These are phyloP conservation scores for Laupala kohalensis DNA, from an alignment of 1,140 invertebrate genomes.

Conservation along the genomic window DNA sequence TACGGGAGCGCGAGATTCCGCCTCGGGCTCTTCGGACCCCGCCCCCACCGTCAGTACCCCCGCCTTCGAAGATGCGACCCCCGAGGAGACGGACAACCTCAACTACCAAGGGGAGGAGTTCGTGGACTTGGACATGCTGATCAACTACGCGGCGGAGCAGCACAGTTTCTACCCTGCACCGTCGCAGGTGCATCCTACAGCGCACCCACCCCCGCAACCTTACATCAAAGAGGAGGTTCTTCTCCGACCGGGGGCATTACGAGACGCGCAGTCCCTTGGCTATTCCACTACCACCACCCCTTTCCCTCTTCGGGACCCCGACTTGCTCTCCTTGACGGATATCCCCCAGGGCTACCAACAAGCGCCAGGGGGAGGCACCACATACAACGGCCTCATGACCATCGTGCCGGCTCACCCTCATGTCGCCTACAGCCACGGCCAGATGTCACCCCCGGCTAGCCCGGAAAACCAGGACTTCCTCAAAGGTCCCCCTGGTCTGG, in stretches of 20 bases:
- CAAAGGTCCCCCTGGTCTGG: slow-evolving; percentile 3
- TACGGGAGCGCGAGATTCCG: not conserved
- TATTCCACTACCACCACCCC: not conserved
- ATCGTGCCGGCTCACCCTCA: slow-evolving; percentile 14
- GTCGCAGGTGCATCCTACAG: no score
- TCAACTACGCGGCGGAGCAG: slow-evolving; percentile 31
- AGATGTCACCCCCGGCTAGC: slow-evolving; percentile 38
- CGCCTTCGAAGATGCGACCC: not conserved
- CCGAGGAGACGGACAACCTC: slow-evolving; percentile 5
- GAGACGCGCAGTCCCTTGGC: no score
- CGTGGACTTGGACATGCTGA: slow-evolving; percentile 33
- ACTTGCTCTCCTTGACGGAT: not conserved
- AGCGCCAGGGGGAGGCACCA: not conserved
- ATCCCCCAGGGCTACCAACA: not conserved
- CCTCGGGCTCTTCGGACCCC: not conserved
- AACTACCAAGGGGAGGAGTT: slow-evolving; percentile 27
- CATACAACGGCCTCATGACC: slow-evolving; percentile 16
- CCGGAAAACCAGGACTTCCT: slow-evolving; percentile 27
- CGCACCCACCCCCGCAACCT: no score
- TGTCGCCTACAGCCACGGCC: slow-evolving; percentile 26
- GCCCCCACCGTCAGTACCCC: not conserved
- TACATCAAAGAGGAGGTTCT: no score
- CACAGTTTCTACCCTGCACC: slow-evolving; percentile 22
- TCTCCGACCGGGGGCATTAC: no score
- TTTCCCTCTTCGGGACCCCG: not conserved